A percentile compares a stretch with the other conserved stretches of the same genome.
phyloP scores from a whole-genome alignment of 1,140 invertebrate genomes.

The Stenopsyche tienmushanensis region DNA sequence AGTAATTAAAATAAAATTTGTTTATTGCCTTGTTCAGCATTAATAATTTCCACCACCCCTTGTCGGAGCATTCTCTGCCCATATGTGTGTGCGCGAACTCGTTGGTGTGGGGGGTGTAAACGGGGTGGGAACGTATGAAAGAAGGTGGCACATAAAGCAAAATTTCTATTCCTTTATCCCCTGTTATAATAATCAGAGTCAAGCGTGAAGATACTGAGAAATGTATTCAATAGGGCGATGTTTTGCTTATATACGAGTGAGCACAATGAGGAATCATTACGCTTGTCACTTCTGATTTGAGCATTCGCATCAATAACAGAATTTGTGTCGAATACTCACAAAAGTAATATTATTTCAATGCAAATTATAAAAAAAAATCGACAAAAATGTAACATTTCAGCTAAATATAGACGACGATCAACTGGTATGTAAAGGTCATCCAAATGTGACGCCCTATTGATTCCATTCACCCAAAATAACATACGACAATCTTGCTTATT shows the following conservation, averaged over 20 bases:
- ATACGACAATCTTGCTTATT: too few relatives aligned
- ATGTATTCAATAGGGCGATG: not conserved
- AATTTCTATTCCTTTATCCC: slow-evolving; percentile 40
- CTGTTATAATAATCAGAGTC: slow-evolving; percentile 35
- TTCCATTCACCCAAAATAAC: too few relatives aligned
- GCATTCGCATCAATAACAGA: too few relatives aligned
- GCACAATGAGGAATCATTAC: not conserved
- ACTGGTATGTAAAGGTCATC: too few relatives aligned
- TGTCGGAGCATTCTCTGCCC: not conserved
- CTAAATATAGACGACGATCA: too few relatives aligned
- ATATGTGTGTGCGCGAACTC: slow-evolving; percentile 48
- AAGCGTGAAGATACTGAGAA: slow-evolving; percentile 25
- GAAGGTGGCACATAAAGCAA: slow-evolving; percentile 39
- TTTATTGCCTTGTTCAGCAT: not conserved
- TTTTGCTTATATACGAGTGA: not conserved
- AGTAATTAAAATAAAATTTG: not conserved
- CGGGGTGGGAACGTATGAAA: slow-evolving; percentile 13
- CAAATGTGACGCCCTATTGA: too few relatives aligned
- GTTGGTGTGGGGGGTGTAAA: slow-evolving; percentile 50
- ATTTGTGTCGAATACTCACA: too few relatives aligned
- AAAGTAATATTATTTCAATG: too few relatives aligned
- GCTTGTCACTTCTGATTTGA: not conserved
- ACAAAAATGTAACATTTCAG: too few relatives aligned
- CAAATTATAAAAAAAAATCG: too few relatives aligned
- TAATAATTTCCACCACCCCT: not conserved